These are phyloP conservation scores for Drosophila neocordata DNA, from an alignment of 1,140 invertebrate species.

Conservation along the genomic window DNA sequence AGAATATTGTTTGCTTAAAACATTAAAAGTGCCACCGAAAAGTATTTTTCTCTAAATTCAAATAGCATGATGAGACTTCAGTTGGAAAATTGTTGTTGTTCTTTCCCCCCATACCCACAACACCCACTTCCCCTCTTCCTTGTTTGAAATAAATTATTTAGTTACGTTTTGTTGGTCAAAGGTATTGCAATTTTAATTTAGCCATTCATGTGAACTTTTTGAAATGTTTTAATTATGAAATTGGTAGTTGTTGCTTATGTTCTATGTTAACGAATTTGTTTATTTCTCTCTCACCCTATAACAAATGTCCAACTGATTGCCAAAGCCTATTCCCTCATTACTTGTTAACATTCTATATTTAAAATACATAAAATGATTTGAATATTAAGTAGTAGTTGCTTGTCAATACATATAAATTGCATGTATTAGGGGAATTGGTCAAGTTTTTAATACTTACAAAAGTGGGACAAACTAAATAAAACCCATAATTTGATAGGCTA, in stretches of 20 bases:
- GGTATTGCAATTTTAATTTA: constrained; percentile 8
- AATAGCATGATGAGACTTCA: constrained; percentile 48
- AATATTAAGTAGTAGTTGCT: too few species aligned
- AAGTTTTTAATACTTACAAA: too few species aligned
- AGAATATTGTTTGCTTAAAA: constrained; percentile 33
- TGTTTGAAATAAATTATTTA: constrained; percentile 5
- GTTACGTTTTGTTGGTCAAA: not conserved
- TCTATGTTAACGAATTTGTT: not conserved
- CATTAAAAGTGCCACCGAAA: constrained; percentile 27
- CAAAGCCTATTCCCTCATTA: not conserved
- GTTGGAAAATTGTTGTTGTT: constrained; percentile 14
- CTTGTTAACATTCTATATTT: too few species aligned
- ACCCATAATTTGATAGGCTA: too few species aligned
- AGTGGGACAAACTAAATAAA: too few species aligned
- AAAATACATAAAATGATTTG: too few species aligned
- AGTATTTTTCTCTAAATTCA: constrained; percentile 43
- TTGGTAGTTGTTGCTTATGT: not conserved
- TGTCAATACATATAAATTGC: too few species aligned
- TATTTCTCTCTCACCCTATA: not conserved
- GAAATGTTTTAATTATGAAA: constrained; percentile 9
- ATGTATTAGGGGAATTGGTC: too few species aligned
- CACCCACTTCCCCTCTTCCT: too few species aligned
- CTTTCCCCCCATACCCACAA: too few species aligned
- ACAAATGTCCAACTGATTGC: not conserved
- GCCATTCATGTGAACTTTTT: not conserved